Base-by-base conservation (phyloP, 1,140 invertebrate genomes). In the Dendroctonus valens region DNA sequence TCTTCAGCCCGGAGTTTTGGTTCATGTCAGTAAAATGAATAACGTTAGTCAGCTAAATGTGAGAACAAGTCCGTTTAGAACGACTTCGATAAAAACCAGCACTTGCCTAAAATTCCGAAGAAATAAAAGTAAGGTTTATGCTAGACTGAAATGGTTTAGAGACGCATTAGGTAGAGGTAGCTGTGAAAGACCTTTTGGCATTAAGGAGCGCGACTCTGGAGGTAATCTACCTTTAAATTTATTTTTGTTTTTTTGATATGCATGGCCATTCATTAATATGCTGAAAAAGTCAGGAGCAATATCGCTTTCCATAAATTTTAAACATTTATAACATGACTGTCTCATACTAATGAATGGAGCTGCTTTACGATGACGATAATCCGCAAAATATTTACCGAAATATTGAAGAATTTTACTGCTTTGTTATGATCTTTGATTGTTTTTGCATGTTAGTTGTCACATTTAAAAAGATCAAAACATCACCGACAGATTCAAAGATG, bases 1-100 rank as follows among this genome's bases (percentile, higher is more conserved):
- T 38, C 80, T 94, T 62, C 89, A 91, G 74, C 92, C 92, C 2
- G 93, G 92, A 39, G 91, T 94, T 49, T 82, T 94, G 72, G 89
- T 93, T 50, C 92, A 94, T 79, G 89, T 93, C 42, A 93, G 92
- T 80, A 87, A 86, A 72, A 83, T 85, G 65, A 85, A 87, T 73
- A 86, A 84, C 67, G 80, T 88, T 50, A 78, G 80, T 74, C 67
- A 74, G 55, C 65, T 75, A 52, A 69, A 60, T 41, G 37, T 54
- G 3, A 62, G 72, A 41, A 50, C 67, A 44, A 65, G 64, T 39
- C 74, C 69, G 6, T 76, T 73, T 58, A 51, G 70, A 69, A 72
- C 69, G 4, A 75, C 71, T 6, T 73, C 74, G 6, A 70, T 75
- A 7, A 67, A 48, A 54, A 66, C 60, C 9, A 72, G 62, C 40